Evolutionary conservation across 2,113 vertebrate genomes (phyloP), one percentile per base, ranked within the genome.

Genomic region (Odontophorus gujanensis): DNA sequence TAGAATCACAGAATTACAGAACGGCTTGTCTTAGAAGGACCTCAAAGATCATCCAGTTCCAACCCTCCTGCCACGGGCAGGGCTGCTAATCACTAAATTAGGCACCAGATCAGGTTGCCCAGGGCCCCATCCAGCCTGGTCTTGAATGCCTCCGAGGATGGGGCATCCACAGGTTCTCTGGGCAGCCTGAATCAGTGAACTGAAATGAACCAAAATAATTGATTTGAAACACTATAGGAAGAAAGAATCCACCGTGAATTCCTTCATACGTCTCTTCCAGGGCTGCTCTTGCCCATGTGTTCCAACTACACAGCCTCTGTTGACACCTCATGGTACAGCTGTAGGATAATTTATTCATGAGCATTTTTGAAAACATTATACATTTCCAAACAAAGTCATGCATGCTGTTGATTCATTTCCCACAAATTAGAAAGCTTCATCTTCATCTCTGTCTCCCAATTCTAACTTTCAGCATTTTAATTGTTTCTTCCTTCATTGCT

Each of bases 381-480:
- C 47, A 67, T 94, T 85, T 88, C 43, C 66, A 42, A 89, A 88
- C 45, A 92, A 61, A 91, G 48, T 85, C 38, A 79, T 0, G 1
- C 43, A 28, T 42, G 18, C 19, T 53, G 40, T 51, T 58, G 87
- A 87, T 94, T 88, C 66, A 78, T 94, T 95, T 87, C 65, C 14
- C 11, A 55, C 72, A 92, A 81, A 92, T 86, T 73, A 86, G 93
- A 80, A 79, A 83, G 76, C 67, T 87, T 68, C 30, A 63, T 81
- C 75, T 92, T 88, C 57, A 91, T 85, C 24, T 78, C 53, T 66
- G 63, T 84, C 62, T 62, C 59, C 38, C 22, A 95, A 77, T 89
- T 84, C 87, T 93, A 92, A 92, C 45, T 91, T 81, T 32, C 62
- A 90, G 63, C 50, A 88, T 90, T 95, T 90, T 90, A 72, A 94